Evolutionary conservation across 2,113 vertebrate genomes (phyloP).

Genomic region (Phoenicopterus ruber): DNA sequence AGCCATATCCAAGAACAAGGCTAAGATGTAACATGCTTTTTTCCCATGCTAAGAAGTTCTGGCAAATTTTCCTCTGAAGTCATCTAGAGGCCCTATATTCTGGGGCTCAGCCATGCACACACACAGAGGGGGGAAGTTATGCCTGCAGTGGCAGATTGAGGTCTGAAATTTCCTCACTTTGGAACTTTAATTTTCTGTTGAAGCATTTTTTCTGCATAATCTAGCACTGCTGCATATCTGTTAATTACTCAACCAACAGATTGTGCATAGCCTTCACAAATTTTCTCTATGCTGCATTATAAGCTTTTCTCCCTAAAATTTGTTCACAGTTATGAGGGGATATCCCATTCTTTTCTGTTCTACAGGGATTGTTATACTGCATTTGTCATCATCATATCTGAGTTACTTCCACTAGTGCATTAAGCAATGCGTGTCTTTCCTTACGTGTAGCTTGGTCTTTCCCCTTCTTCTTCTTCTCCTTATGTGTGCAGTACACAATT

Average conservation of each 20-base stretch:
- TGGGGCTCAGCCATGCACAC: background rate
- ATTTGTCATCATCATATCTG: background rate
- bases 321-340: background rate
- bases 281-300: background rate
- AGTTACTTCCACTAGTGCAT: background rate
- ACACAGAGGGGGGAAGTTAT: background rate
- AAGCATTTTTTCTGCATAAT: background rate
- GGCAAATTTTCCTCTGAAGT: background rate
- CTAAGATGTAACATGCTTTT: background rate
- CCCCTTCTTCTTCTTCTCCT: background rate
- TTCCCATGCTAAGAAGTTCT: background rate
- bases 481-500: rapidly evolving
- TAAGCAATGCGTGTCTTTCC: background rate
- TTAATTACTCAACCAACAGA: background rate
- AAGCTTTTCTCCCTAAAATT: background rate
- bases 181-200: background rate
- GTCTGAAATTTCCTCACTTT: background rate
- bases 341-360: background rate
- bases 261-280: background rate
- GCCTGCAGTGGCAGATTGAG: background rate
- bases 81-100: background rate
- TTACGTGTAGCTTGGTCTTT: background rate
- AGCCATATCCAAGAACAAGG: background rate
- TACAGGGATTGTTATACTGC: background rate
- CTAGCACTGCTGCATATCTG: background rate